Conservation (phyloP, 2,888 invertebrate genomes). For the Amitus sp. region DNA sequence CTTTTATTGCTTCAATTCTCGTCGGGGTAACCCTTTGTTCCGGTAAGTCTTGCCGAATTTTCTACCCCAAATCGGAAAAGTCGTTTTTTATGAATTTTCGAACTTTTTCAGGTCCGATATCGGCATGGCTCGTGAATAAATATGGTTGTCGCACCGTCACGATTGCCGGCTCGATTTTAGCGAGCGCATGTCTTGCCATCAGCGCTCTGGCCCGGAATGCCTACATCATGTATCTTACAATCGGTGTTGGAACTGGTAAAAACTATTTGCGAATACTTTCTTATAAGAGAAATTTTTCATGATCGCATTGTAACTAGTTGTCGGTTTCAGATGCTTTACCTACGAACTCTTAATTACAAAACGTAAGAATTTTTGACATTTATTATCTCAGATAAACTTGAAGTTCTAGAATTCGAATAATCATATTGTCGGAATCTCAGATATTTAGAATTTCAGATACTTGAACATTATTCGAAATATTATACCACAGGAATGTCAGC, state of each 20-base stretch:
- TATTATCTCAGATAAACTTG: too few relatives aligned
- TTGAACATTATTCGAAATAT: too few relatives aligned
- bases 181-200: conserved; percentile 79
- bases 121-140: conserved; percentile 93
- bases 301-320: too few relatives aligned
- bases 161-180: conserved; percentile 85
- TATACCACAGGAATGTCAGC: too few relatives aligned
- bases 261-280: neutral
- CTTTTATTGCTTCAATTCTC: conserved; percentile 94
- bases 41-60: conserved; percentile 81
- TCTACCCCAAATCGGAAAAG: too few relatives aligned
- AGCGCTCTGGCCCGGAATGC: conserved; percentile 88
- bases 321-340: too few relatives aligned
- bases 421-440: neutral
- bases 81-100: neutral
- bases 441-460: neutral
- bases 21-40: conserved; percentile 95
- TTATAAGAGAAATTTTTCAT: too few relatives aligned
- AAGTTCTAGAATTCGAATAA: too few relatives aligned
- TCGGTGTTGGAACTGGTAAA: conserved; percentile 87
- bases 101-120: conserved; percentile 82
- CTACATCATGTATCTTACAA: conserved; percentile 87
- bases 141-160: conserved; percentile 94
- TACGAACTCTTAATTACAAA: too few relatives aligned
- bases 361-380: too few relatives aligned